phyloP scores from a whole-genome alignment of 2,797 vertebrate genomes.

The Petrocephalus sullivani region DNA sequence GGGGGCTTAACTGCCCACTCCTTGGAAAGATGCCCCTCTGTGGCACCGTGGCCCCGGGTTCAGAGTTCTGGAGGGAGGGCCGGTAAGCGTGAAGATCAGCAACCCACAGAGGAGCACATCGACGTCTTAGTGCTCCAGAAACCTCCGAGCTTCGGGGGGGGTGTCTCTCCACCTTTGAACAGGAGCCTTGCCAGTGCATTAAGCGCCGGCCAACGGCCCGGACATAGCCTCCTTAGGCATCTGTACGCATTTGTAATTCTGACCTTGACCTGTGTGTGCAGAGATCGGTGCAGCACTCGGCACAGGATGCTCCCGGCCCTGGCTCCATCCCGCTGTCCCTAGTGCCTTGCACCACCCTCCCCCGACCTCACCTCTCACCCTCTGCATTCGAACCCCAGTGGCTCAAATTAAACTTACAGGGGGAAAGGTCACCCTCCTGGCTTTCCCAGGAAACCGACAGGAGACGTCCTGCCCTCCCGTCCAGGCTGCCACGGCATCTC shows the following conservation, averaged over 20 bases:
- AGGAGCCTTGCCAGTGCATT: neutral
- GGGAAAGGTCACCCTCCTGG: neutral
- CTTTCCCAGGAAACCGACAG: neutral
- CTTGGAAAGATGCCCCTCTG: neutral
- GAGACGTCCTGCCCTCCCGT: neutral
- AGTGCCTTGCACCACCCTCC: neutral
- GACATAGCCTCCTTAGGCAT: neutral
- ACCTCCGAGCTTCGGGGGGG: neutral
- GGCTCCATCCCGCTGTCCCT: neutral
- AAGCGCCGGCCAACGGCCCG: neutral
- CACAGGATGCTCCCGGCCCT: neutral
- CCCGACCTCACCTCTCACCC: neutral
- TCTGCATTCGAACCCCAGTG: neutral
- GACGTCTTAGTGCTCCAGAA: neutral
- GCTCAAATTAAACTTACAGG: conserved; percentile 2
- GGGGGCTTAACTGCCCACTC: conserved; percentile 52
- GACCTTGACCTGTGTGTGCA: neutral
- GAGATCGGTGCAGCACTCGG: neutral
- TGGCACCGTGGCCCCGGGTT: neutral
- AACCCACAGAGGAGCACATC: neutral
- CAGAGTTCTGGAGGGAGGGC: neutral
- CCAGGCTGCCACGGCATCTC: neutral
- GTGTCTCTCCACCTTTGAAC: neutral
- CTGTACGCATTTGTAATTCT: neutral
- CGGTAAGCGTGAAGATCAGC: neutral